Base-by-base conservation (phyloP, 2,888 invertebrate genomes). In the Mesoligia furuncula region DNA sequence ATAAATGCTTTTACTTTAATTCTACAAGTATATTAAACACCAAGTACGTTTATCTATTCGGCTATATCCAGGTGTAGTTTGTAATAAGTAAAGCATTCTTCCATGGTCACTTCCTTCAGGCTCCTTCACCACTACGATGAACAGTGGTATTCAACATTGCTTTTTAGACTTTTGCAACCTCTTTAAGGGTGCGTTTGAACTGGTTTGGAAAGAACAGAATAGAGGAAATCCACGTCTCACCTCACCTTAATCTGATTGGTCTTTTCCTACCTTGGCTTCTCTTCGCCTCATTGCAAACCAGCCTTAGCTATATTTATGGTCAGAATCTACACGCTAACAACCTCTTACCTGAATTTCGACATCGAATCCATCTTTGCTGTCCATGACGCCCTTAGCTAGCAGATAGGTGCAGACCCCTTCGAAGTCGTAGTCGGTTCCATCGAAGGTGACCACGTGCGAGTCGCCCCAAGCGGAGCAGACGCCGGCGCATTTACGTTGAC, bases 391-490 rank as follows among this genome's bases (percentile, higher is more conserved):
- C 93, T 98, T 98, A 0, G 98, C 98, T 73, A 99, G 96, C 20
- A 99, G 97, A 88, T 99, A 99, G 80, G 98, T 98, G 92, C 99
- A 99, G 79, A 98, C 98, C 0, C 99, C 99, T 94, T 99, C 98
- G 94, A 99, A 99, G 92, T 99, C 98, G 92, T 97, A 99, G 76
- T 97, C 97, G 7, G 97, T 96, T 0, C 98, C 98, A 94, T 99
- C 99, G 93, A 98, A 99, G 0, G 99, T 98, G 88, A 97, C 97
- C 91, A 98, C 98, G 94, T 99, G 99, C 0, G 99, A 99, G 93
- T 99, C 99, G 4, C 99, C 99, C 98, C 99, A 99, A 0, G 98
- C 98, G 27, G 97, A 97, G 92, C 99, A 99, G 4, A 98, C 97
- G 2, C 98, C 98, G 1, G 98, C 97, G 90, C 99, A 99, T 59